A percentile compares a stretch with the other conserved stretches of the same genome.
Conservation (phyloP, 2,113 vertebrate species). For the Galemys pyrenaicus region DNA sequence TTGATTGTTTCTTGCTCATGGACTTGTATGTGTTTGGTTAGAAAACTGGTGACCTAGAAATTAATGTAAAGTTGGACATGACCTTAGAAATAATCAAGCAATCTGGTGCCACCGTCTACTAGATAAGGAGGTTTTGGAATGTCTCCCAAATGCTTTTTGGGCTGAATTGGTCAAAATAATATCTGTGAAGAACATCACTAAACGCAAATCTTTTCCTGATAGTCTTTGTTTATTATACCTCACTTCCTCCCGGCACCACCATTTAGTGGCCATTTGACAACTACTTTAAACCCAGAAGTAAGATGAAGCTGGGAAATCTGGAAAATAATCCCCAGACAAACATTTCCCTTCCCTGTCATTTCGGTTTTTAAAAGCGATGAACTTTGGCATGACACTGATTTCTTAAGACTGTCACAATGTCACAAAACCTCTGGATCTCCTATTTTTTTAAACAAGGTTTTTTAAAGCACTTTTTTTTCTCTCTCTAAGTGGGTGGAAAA, state of each 20-base stretch:
- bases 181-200: background rate
- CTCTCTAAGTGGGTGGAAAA: background rate
- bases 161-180: background rate
- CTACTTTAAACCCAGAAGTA: slow-evolving; percentile 8
- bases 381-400: background rate
- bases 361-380: background rate
- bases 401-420: background rate
- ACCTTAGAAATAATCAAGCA: background rate
- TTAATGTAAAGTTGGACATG: background rate
- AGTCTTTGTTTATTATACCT: background rate
- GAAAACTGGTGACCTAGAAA: background rate
- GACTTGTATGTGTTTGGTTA: background rate
- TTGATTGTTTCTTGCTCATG: background rate
- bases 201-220: background rate
- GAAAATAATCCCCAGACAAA: background rate
- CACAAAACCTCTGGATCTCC: background rate
- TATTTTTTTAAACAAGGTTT: background rate
- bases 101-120: background rate
- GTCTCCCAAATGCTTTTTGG: background rate
- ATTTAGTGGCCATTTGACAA: background rate
- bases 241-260: background rate
- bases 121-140: background rate
- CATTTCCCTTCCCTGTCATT: background rate
- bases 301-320: background rate
- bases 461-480: background rate